A percentile compares a stretch with the other conserved stretches of the same genome.
phyloP scores from a whole-genome alignment of 2,797 vertebrate species.

The Gymnoscopelus microlampas region DNA sequence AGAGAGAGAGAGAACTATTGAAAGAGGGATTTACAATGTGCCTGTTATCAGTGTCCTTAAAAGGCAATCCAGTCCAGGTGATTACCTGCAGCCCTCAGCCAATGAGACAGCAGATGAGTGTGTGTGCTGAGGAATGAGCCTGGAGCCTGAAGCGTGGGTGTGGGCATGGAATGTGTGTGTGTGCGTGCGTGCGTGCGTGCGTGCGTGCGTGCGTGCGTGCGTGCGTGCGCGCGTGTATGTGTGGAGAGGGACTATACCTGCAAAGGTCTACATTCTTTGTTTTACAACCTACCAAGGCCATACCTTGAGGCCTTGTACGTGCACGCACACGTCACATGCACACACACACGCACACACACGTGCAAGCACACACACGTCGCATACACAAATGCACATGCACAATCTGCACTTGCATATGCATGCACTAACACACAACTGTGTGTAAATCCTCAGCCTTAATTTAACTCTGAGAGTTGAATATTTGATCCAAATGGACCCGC shows the following conservation, averaged over 20 bases:
- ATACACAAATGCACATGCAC: too few relatives aligned
- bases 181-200: neutral
- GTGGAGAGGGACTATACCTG: conserved; percentile 27
- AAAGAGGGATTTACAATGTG: conserved; percentile 26
- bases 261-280: conserved; percentile 12
- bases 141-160: neutral
- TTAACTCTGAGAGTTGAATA: too few relatives aligned
- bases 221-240: neutral
- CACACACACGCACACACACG: neutral
- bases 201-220: neutral
- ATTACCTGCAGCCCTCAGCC: conserved; percentile 58
- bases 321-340: conserved; percentile 9
- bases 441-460: neutral
- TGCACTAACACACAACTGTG: too few relatives aligned
- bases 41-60: conserved; percentile 62
- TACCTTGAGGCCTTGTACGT: conserved; percentile 12
- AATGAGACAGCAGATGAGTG: conserved; percentile 33
- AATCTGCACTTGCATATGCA: neutral
- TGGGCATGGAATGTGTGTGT: neutral
- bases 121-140: neutral
- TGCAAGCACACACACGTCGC: neutral
- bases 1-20: conserved; percentile 7
- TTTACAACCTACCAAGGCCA: conserved; percentile 7
- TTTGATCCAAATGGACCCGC: too few relatives aligned
- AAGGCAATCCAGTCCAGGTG: conserved; percentile 63